Conservation (phyloP, 1,140 invertebrate genomes). For the Ctenoplectra terminalis region DNA sequence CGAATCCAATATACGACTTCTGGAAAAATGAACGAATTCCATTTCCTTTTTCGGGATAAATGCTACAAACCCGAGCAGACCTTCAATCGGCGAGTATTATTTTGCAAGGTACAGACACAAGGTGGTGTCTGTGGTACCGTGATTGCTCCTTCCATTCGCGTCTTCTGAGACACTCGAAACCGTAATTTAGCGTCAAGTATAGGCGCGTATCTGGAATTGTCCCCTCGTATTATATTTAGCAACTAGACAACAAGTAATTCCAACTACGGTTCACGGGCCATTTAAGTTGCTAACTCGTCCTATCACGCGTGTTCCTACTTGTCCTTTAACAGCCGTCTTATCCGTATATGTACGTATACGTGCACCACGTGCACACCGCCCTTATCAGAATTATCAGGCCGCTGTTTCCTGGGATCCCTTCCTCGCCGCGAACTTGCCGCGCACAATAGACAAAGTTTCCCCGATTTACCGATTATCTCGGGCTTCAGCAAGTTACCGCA, state of each 20-base stretch:
- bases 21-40: too few species aligned
- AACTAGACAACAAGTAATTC: slow-evolving; percentile 80
- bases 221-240: slow-evolving; percentile 67
- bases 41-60: too few species aligned
- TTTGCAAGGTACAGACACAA: too few species aligned
- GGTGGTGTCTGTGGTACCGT: background rate
- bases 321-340: slow-evolving; percentile 68
- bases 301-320: slow-evolving; percentile 78
- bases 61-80: background rate
- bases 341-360: slow-evolving; percentile 26
- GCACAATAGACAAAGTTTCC: slow-evolving; percentile 67
- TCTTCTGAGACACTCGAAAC: background rate
- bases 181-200: slow-evolving; percentile 31
- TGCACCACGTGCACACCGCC: slow-evolving; percentile 21
- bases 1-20: too few species aligned
- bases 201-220: slow-evolving; percentile 39
- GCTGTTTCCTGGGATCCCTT: slow-evolving; percentile 48
- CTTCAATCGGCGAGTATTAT: background rate
- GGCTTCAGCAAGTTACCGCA: slow-evolving; percentile 35
- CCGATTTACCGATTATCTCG: slow-evolving; percentile 65
- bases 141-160: background rate
- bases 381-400: slow-evolving; percentile 68
- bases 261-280: slow-evolving; percentile 80
- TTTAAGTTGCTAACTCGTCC: slow-evolving; percentile 81
- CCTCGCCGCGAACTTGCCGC: slow-evolving; percentile 49